Evolutionary conservation across 2,888 invertebrate genomes (phyloP).

Genomic region (Macaria liturata): DNA sequence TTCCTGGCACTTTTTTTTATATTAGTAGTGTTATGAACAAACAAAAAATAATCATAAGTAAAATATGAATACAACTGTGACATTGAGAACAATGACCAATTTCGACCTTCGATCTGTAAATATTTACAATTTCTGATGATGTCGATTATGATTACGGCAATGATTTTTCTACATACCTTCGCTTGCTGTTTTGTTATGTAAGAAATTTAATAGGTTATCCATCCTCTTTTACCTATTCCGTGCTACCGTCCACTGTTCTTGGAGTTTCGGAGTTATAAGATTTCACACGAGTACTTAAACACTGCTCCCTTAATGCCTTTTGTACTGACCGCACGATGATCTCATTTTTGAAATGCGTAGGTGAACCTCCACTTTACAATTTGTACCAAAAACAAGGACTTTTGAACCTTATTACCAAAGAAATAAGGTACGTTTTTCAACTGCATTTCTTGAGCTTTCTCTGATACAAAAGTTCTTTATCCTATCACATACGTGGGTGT

Average conservation of each 20-base stretch:
- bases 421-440: not conserved
- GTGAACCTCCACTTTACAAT: conserved; percentile 18
- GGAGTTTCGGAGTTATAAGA: conserved; percentile 38
- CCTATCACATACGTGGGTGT: conserved; percentile 9
- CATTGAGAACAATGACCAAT: no score
- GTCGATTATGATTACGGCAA: no score
- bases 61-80: no score
- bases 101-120: no score
- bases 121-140: no score
- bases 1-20: no score
- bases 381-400: not conserved
- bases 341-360: conserved; percentile 39
- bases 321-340: conserved; percentile 40
- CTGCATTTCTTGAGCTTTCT: conserved; percentile 9
- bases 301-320: conserved; percentile 35
- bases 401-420: not conserved
- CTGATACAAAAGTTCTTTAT: conserved; percentile 10
- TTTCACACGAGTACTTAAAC: conserved; percentile 42
- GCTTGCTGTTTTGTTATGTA: no score
- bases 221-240: conserved; percentile 1
- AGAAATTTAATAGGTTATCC: not conserved
- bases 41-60: no score
- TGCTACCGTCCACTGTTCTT: conserved; percentile 16
- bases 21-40: no score
- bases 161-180: no score